Percentiles rank a stretch among this genome's conserved stretches.
phyloP scores from a whole-genome alignment of 2,888 invertebrate genomes.

The Hemithea aestivaria region DNA sequence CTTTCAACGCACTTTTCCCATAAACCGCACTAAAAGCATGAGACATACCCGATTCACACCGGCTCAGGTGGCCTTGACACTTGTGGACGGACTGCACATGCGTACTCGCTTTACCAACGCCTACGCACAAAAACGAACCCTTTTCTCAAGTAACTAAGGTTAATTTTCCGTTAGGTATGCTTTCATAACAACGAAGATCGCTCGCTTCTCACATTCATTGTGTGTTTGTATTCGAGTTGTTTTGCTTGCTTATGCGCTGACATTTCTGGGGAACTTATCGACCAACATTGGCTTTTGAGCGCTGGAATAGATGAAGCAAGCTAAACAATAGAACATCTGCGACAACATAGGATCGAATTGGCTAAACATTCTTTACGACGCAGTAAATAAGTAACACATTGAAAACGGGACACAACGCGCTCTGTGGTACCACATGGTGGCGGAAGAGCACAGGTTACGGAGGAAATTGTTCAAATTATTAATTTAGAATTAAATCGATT shows the following conservation, averaged over 20 bases:
- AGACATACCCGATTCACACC: conserved; percentile 75
- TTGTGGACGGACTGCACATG: conserved; percentile 48
- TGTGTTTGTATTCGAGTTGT: conserved; percentile 69
- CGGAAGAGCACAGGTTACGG: no score
- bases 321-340: conserved; percentile 13
- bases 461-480: no score
- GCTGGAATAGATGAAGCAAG: conserved; percentile 22
- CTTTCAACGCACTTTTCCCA: conserved; percentile 47
- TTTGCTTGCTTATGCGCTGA: conserved; percentile 73
- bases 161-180: conserved; percentile 62
- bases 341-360: neutral
- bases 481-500: no score
- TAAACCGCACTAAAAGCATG: conserved; percentile 58
- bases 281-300: conserved; percentile 22
- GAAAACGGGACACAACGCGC: no score
- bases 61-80: conserved; percentile 55
- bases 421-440: no score
- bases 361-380: no score
- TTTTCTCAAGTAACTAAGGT: conserved; percentile 44
- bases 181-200: conserved; percentile 61
- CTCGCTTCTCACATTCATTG: conserved; percentile 76
- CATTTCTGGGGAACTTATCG: conserved; percentile 24
- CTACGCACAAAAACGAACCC: conserved; percentile 52
- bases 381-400: neutral
- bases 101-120: conserved; percentile 52